Evolutionary conservation across 2,888 invertebrate species (phyloP).

Genomic region (Hemicrepidius hirtus): DNA sequence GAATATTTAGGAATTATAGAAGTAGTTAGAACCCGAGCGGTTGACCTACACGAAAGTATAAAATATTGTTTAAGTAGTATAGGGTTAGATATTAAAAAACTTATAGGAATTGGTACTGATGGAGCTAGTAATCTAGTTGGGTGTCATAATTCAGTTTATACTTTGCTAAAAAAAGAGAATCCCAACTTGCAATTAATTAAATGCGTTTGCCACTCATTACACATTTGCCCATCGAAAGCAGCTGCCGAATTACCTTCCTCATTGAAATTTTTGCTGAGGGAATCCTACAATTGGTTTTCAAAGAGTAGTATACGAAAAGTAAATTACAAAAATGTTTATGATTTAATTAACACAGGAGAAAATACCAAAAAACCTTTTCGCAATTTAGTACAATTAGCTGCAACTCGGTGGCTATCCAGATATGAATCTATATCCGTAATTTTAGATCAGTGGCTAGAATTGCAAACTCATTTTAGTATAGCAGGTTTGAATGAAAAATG

Average conservation of each 20-base stretch:
- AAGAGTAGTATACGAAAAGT: constrained; percentile 53
- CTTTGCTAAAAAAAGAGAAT: constrained; percentile 52
- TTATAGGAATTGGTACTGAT: constrained; percentile 60
- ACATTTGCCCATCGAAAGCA: constrained; percentile 59
- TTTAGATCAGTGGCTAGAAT: constrained; percentile 56
- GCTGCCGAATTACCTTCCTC: constrained; percentile 54
- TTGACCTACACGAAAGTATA: neutral
- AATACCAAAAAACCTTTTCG: constrained; percentile 33
- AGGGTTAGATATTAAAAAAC: constrained; percentile 48
- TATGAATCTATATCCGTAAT: constrained; percentile 55
- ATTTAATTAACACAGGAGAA: constrained; percentile 49
- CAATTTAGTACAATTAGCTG: constrained; percentile 43
- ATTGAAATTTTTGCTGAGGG: constrained; percentile 59
- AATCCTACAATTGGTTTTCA: constrained; percentile 61
- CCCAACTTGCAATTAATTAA: constrained; percentile 54
- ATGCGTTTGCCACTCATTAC: constrained; percentile 60
- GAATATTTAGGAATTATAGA: too few species aligned
- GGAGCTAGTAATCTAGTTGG: constrained; percentile 59
- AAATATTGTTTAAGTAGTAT: too few species aligned
- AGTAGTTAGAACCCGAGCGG: neutral
- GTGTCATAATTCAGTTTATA: constrained; percentile 50
- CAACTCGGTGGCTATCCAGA: constrained; percentile 59
- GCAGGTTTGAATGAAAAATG: constrained; percentile 49
- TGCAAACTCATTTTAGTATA: too few species aligned
- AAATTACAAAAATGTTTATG: constrained; percentile 53